Base-by-base conservation (phyloP, 2,113 vertebrate species). In the Noctilio leporinus region DNA sequence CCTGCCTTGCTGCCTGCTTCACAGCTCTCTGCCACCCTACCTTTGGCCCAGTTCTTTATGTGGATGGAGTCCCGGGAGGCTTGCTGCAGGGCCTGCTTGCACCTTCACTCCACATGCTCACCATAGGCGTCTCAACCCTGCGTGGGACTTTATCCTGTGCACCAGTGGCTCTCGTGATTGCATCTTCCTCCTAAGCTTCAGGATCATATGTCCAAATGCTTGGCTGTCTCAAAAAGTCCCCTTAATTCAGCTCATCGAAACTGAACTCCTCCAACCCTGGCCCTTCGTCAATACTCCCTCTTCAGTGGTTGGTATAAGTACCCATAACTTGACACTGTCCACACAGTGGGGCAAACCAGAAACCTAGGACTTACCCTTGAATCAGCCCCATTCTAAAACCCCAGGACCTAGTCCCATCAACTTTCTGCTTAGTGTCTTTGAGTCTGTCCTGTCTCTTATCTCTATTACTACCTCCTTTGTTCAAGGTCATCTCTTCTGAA, bases 61-160 rank as follows among this genome's bases (percentile, higher is more conserved):
- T 12, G 19, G 43, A 26, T 12, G 19, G 43, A 26, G 26, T 14
- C 77, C 77, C 51, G 16, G 17, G 3, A 53, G 49, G 7, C 81
- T 55, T 33, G 17, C 22, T 67, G 14, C 22, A 19, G 35, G 35
- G 2, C 33, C 43, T 12, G 33, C 43, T 94, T 28, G 57, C 57
- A 14, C 35, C 33, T 59, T 51, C 45, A 11, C 9, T 65, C 1
- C 11, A 7, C 17, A 2, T 0, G 1, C 38, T 72, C 22, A 2
- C 51, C n/a, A 0, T 5, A 16, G 22, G 14, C 35, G 0, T 5
- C 24, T 64, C 40, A 16, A 0, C 28, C 43, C 22, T 9, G 12
- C 47, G 30, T 1, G 0, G 17, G 28, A 45, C 38, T 33, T 70
- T 67, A 3, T 30, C 33, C 33, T 4, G 0, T 4, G 17, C 12